These are phyloP conservation scores for Aeoliscus strigatus DNA, from an alignment of 2,797 vertebrate species.

Conservation along the genomic window DNA sequence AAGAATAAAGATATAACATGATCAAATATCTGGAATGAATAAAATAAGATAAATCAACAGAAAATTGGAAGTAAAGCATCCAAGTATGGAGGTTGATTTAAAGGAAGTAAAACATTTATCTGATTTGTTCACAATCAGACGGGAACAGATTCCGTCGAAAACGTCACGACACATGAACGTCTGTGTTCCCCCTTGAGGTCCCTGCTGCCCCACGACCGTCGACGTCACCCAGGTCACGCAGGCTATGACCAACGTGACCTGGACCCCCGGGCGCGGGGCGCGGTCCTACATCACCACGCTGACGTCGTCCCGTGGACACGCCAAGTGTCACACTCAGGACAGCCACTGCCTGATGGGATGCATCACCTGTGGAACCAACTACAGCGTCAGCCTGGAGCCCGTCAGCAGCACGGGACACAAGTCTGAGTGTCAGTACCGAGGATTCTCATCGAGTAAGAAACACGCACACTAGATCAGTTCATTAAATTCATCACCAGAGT, in stretches of 20 bases:
- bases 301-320: constrained; percentile 77
- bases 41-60: too few species aligned
- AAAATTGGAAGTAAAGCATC: too few species aligned
- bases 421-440: constrained; percentile 76
- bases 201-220: constrained; percentile 83
- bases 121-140: too few species aligned
- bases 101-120: too few species aligned
- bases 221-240: constrained; percentile 82
- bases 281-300: constrained; percentile 77
- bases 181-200: constrained; percentile 65
- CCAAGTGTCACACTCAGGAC: constrained; percentile 85
- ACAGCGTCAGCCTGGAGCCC: constrained; percentile 80
- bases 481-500: too few species aligned
- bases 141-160: too few species aligned
- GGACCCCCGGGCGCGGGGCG: constrained; percentile 77
- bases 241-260: constrained; percentile 85
- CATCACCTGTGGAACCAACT: constrained; percentile 86
- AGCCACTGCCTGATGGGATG: constrained; percentile 89
- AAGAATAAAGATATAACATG: too few species aligned
- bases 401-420: constrained; percentile 84
- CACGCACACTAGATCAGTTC: too few species aligned
- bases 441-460: constrained; percentile 85
- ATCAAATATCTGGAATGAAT: too few species aligned
- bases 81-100: too few species aligned
- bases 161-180: too few species aligned